Evolutionary conservation across 2,888 invertebrate species (phyloP).

Genomic region (Eledona agricola): DNA sequence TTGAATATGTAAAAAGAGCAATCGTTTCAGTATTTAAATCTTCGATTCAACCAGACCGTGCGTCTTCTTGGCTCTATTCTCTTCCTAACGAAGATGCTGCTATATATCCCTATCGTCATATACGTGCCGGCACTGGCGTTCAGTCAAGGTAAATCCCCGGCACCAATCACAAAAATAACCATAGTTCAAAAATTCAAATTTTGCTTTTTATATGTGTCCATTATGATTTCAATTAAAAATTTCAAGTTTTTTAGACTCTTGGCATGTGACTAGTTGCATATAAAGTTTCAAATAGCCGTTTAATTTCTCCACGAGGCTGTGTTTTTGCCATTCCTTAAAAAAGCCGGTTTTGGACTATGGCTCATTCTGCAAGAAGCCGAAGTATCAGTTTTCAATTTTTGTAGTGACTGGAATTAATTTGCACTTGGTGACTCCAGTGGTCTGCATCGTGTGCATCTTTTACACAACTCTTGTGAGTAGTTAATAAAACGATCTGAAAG

Average conservation of each 20-base stretch:
- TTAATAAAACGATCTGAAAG: constrained; percentile 16
- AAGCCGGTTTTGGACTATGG: too few relatives aligned
- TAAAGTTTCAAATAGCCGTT: too few relatives aligned
- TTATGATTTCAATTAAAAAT: too few relatives aligned
- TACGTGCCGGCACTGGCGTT: constrained; percentile 90
- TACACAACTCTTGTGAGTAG: constrained; percentile 85
- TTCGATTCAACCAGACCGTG: constrained; percentile 74
- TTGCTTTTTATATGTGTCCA: too few relatives aligned
- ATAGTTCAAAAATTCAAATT: too few relatives aligned
- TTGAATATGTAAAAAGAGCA: constrained; percentile 1
- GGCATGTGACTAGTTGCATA: too few relatives aligned
- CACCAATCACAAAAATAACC: too few relatives aligned
- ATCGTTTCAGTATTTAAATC: constrained; percentile 74
- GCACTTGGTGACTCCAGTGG: constrained; percentile 80
- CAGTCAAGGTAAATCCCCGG: constrained; percentile 83
- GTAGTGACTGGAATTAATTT: constrained; percentile 84
- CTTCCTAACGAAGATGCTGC: constrained; percentile 77
- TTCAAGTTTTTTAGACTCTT: too few relatives aligned
- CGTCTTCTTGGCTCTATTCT: constrained; percentile 73
- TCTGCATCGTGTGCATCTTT: constrained; percentile 89
- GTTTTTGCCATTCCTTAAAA: too few relatives aligned
- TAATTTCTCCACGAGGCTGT: too few relatives aligned
- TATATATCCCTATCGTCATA: constrained; percentile 84
- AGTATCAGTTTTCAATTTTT: neutral
- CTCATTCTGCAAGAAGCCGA: too few relatives aligned